Conservation (phyloP, 2,888 invertebrate genomes). For the Aleiodes leptofemur region DNA sequence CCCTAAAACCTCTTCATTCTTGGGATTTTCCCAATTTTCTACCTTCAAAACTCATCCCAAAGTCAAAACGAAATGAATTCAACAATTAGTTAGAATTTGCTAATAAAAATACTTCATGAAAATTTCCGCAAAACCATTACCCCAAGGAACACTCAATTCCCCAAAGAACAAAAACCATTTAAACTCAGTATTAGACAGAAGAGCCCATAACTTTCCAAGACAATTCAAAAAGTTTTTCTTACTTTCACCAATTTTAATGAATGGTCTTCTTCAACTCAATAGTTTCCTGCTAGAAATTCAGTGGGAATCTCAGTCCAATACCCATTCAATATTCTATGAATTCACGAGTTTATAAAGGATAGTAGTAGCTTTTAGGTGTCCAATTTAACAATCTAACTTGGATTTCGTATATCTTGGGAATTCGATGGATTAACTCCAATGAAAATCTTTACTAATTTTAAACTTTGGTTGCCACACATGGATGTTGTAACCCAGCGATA, state of each 20-base stretch:
- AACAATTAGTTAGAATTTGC: no score
- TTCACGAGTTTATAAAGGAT: constrained; percentile 49
- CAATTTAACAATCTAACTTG: constrained; percentile 14
- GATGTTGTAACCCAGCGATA: no score
- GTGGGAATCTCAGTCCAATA: constrained; percentile 21
- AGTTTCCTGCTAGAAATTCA: constrained; percentile 35
- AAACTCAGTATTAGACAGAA: neutral
- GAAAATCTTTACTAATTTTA: neutral
- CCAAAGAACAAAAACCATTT: neutral
- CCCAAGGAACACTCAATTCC: neutral
- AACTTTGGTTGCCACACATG: no score
- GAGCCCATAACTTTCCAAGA: constrained; percentile 19
- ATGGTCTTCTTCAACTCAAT: constrained; percentile 17
- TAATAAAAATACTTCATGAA: neutral
- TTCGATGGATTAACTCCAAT: constrained; percentile 15
- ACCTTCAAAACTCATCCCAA: no score
- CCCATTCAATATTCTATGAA: constrained; percentile 36
- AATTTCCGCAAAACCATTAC: neutral
- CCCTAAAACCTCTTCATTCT: no score
- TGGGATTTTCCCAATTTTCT: no score
- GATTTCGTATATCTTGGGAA: neutral
- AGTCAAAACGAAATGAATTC: no score
- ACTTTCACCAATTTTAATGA: constrained; percentile 11
- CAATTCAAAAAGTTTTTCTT: constrained; percentile 14
- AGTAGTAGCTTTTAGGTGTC: constrained; percentile 12